phyloP scores from a whole-genome alignment of 2,113 vertebrate species.

The Spea bombifrons region DNA sequence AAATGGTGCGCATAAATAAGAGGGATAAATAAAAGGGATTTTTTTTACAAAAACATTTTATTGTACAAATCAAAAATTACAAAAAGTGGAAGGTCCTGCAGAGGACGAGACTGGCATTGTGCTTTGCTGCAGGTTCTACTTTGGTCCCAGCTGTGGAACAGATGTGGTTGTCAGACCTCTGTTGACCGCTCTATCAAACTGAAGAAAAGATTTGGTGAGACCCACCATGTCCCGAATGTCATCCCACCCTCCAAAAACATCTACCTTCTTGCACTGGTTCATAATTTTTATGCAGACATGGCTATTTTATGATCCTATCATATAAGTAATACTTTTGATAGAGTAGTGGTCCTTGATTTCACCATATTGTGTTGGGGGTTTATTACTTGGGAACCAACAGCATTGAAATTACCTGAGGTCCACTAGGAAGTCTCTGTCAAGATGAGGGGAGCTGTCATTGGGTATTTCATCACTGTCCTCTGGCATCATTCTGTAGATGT shows the following conservation, averaged over 20 bases:
- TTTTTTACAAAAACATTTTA: slow-evolving; percentile 29
- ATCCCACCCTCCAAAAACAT: too few species aligned
- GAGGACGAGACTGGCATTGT: background rate
- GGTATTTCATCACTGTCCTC: slow-evolving; percentile 29
- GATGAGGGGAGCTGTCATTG: slow-evolving; percentile 29
- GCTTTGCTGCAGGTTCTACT: background rate
- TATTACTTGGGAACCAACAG: background rate
- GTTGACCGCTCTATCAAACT: slow-evolving; percentile 40
- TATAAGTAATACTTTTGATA: background rate
- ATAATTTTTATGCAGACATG: too few species aligned
- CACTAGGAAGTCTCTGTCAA: slow-evolving; percentile 29
- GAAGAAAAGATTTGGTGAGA: background rate
- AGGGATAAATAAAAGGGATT: background rate
- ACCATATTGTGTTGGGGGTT: background rate
- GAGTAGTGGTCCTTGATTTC: background rate
- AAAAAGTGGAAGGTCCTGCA: background rate
- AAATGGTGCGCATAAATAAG: too few species aligned
- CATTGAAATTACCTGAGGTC: slow-evolving; percentile 31
- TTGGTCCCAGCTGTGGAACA: background rate
- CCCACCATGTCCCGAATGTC: too few species aligned
- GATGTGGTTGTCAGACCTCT: slow-evolving; percentile 13
- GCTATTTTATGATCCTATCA: too few species aligned
- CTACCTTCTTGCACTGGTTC: too few species aligned
- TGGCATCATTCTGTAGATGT: slow-evolving; percentile 35
- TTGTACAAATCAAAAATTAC: slow-evolving; percentile 17